Base-by-base conservation (phyloP, 2,113 vertebrate genomes). In the Todiramphus saurophagus region DNA sequence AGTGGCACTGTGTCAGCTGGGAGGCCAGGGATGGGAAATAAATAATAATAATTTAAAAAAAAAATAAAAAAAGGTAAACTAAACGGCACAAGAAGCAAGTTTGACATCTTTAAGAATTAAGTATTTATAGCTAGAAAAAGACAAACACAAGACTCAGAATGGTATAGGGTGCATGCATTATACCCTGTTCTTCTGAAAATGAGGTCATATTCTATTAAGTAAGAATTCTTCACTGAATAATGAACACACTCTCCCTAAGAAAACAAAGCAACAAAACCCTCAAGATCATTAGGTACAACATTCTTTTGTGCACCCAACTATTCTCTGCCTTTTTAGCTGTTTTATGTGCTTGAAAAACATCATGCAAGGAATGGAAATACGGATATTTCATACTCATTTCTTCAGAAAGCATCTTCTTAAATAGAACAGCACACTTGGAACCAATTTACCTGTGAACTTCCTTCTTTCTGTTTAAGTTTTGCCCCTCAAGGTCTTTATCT, bases 71-170 rank as follows among this genome's bases (percentile, higher is more conserved):
- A 30, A 76, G 70, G n/a, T 69, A 23, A 62, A 30, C 53, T 78
- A n/a, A 90, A 93, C 33, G 91, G 53, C 30, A 84, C 31, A 87
- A 58, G 77, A 20, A 91, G 69, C 39, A 86, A 94, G 69, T 80
- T 91, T 95, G 77, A 91, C 66, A 90, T 81, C 83, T 79, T 84
- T 73, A 81, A 73, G 85, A 68, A 50, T 81, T 68, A 72, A 39
- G 37, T 10, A 75, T 50, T 82, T 62, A 55, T 50, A 95, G 43
- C 66, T 77, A 84, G n/a, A 87, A 43, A 63, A 91, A 75, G 62
- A 78, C 25, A 86, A 77, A 55, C 27, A 53, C 30, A 82, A 35
- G 25, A 78, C 41, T 67, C 21, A 48, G 60, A 83, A 80, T 13
- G 11, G 41, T 41, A 39, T 10, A 55, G 21, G 41, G 31, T 31